phyloP scores from a whole-genome alignment of 2,797 vertebrate species.

The Propithecus perrieri region DNA sequence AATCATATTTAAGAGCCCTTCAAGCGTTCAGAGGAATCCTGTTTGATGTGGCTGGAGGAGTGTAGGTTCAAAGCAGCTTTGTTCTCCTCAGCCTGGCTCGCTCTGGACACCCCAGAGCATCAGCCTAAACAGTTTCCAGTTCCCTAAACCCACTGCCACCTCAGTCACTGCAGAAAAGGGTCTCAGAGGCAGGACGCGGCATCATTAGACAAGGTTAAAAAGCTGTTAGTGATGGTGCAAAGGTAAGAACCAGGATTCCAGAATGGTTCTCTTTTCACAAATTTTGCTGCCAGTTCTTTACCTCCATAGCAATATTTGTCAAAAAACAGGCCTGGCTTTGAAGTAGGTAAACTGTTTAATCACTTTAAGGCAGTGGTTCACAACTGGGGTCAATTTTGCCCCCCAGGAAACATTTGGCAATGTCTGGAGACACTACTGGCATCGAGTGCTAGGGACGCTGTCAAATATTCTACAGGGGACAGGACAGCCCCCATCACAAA shows the following conservation, averaged over 20 bases:
- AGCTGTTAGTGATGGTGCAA: background rate
- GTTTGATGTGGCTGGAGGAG: background rate
- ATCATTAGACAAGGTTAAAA: background rate
- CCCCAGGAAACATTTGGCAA: background rate
- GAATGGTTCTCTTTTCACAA: background rate
- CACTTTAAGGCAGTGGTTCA: background rate
- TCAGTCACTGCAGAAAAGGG: background rate
- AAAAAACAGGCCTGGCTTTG: background rate
- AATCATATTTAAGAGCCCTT: background rate
- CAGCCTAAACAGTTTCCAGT: background rate
- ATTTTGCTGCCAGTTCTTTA: background rate
- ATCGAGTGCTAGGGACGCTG: background rate
- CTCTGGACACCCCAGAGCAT: background rate
- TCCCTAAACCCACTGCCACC: background rate
- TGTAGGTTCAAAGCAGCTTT: background rate
- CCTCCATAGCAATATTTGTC: background rate
- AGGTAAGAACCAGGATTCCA: background rate
- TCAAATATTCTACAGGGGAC: background rate
- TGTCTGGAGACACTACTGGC: background rate
- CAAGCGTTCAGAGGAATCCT: background rate
- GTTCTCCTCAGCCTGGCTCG: background rate
- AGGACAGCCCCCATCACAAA: background rate
- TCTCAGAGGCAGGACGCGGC: background rate
- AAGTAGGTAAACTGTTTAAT: background rate
- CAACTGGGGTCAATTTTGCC: background rate